A percentile compares a stretch with the other conserved stretches of the same genome.
Conservation (phyloP, 2,888 invertebrate species). For the Heterodera filipjevi region DNA sequence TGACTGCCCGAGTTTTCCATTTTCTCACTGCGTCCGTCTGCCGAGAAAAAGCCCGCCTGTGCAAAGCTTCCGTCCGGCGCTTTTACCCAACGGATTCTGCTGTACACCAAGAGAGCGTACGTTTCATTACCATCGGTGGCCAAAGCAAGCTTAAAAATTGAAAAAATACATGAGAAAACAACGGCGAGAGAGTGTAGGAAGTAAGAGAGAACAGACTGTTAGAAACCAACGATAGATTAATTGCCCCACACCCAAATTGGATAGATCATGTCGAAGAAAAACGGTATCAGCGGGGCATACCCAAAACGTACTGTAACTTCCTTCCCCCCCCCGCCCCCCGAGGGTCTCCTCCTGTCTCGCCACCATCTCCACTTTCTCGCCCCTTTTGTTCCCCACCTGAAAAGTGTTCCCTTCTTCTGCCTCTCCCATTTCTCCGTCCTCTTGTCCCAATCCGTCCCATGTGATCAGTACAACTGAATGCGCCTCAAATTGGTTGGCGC, state of each 20-base stretch:
- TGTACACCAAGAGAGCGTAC: slow-evolving; percentile 85
- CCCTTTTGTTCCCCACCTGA: slow-evolving; percentile 70
- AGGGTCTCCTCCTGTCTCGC: too few species aligned
- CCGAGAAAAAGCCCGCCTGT: slow-evolving; percentile 87
- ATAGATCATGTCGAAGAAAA: too few species aligned
- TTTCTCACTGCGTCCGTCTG: slow-evolving; percentile 78
- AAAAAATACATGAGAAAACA: slow-evolving; percentile 17
- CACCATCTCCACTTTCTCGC: not conserved
- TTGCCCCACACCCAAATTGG: too few species aligned
- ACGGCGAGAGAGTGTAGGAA: too few species aligned
- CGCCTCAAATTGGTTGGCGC: slow-evolving; percentile 77
- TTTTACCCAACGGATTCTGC: slow-evolving; percentile 82
- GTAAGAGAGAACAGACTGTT: too few species aligned
- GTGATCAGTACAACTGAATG: slow-evolving; percentile 82
- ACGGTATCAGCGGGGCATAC: too few species aligned
- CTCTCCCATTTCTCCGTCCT: slow-evolving; percentile 50
- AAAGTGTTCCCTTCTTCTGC: slow-evolving; percentile 69
- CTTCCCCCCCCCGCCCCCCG: not conserved
- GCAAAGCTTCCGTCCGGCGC: slow-evolving; percentile 71
- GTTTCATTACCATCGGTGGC: slow-evolving; percentile 79
- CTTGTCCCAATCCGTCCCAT: slow-evolving; percentile 74
- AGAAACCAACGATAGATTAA: too few species aligned
- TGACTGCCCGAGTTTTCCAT: slow-evolving; percentile 89
- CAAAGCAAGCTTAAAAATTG: slow-evolving; percentile 70
- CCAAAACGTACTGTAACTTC: too few species aligned